Base-by-base conservation (phyloP, 2,113 vertebrate genomes). In the Perca flavescens region DNA sequence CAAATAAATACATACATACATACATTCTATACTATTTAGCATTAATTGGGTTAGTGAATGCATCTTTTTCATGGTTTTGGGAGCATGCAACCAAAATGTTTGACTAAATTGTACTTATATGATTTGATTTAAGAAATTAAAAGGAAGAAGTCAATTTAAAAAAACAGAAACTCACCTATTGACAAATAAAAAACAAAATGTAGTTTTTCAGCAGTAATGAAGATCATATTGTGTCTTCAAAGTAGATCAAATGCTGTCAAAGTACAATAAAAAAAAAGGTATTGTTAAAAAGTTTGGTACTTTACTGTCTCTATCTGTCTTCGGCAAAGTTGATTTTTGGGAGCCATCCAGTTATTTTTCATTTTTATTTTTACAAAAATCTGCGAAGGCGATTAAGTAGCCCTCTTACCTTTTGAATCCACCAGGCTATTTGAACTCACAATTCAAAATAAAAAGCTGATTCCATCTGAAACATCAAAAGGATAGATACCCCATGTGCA, bases 151-250 rank as follows among this genome's bases (percentile, higher is more conserved):
- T 57, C 14, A 53, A 80, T 53, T 43, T 10, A 43, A 57, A 15
- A 69, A 61, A 10, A 15, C 1, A 50, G 0, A 82, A 73, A 86
- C 93, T 91, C 34, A 94, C 92, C 89, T 5, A 86, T 11, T 19
- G 84, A 63, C 25, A 92, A 65, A 84, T 54, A 69, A n/a, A 84
- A 71, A 22, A 56, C 19, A 36, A 82, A 83, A 74, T 71, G 69
- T 12, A 4, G 64, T 22, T 69, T 88, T 57, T 79, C 74, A 25
- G 66, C 21, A 28, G 31, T 77, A 70, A 79, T 53, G 43, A 50
- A 71, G 28, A 17, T 71, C 89, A 93, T 93, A 12, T 54, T 89
- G 80, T 22, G 25, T 73, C 62, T 53, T 81, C 69, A 56, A n/a
- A 36, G 47, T 1, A 5, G 74, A 52, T 62, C n/a, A 69, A 66